These are phyloP conservation scores for Pristionchus exspectatus DNA, from an alignment of 2,888 invertebrate genomes.

Conservation along the genomic window DNA sequence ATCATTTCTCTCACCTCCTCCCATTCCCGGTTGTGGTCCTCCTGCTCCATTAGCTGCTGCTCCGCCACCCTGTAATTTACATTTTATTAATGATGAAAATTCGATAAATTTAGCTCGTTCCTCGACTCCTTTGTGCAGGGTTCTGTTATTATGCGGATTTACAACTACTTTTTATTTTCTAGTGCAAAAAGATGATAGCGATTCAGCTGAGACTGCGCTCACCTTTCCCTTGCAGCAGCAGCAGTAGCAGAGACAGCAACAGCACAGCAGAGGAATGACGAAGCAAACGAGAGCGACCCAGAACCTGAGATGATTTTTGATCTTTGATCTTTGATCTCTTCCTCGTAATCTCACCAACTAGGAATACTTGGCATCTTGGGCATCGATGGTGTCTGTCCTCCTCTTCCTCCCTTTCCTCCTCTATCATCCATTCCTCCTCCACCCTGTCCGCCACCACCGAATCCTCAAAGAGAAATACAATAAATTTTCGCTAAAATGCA, in stretches of 20 bases:
- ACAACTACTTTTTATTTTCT: no score
- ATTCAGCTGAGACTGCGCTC: not conserved
- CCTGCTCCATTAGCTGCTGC: not conserved
- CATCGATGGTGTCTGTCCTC: constrained; percentile 52
- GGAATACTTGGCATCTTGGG: constrained; percentile 58
- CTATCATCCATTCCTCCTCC: constrained; percentile 45
- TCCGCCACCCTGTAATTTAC: constrained; percentile 33
- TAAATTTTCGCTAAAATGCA: no score
- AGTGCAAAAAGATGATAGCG: no score
- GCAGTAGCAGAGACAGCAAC: constrained; percentile 74
- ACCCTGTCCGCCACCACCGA: constrained; percentile 50
- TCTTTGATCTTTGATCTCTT: not conserved
- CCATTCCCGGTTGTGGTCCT: not conserved
- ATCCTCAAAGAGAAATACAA: not conserved
- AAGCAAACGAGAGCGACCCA: constrained; percentile 68
- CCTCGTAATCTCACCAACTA: constrained; percentile 49
- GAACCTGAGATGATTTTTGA: constrained; percentile 57
- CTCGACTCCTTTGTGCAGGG: no score
- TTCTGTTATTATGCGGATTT: no score
- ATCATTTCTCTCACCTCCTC: not conserved
- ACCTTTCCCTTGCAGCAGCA: constrained; percentile 73
- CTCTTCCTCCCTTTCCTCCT: constrained; percentile 52
- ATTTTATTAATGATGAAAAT: not conserved
- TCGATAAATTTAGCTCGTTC: no score
- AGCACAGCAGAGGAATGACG: constrained; percentile 73